These are phyloP conservation scores for Chironex yamaguchii DNA, from an alignment of 30 jellyfish, hydroid and myxozoan species.

Conservation along the genomic window DNA sequence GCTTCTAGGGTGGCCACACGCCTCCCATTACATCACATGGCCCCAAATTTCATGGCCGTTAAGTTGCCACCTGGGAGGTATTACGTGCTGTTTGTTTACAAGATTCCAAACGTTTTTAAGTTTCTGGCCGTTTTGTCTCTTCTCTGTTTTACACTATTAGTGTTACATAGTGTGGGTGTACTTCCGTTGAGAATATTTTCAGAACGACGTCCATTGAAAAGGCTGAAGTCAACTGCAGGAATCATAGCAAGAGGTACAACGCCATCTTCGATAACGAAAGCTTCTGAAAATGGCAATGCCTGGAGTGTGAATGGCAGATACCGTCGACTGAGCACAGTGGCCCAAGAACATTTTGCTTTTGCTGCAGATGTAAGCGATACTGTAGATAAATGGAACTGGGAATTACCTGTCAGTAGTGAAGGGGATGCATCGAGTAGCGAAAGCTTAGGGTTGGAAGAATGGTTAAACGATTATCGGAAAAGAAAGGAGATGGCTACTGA, in stretches of 20 bases:
- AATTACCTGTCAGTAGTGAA: background rate
- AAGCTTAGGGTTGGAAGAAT: background rate
- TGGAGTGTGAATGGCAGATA: background rate
- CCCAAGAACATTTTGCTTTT: background rate
- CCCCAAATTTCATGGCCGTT: conserved; percentile 91
- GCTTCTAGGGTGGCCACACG: conserved; percentile 24
- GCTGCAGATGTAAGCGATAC: too few species aligned
- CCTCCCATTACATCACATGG: conserved; percentile 71
- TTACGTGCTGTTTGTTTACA: conserved; percentile 81
- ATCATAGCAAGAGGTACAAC: background rate
- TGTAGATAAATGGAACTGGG: too few species aligned
- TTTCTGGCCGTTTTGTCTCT: conserved; percentile 64
- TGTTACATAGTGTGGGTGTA: background rate
- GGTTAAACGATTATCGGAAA: background rate
- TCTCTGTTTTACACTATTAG: background rate
- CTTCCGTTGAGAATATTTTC: too few species aligned
- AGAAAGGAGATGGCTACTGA: background rate
- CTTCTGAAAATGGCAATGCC: background rate
- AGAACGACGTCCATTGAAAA: background rate
- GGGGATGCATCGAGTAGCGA: background rate
- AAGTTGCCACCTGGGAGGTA: conserved; percentile 90
- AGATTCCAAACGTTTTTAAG: conserved; percentile 85
- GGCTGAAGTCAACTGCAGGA: background rate
- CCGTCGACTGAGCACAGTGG: background rate
- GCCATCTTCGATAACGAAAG: background rate